Evolutionary conservation across 2,888 invertebrate genomes (phyloP).

Genomic region (Lepetodrilus schrolli): DNA sequence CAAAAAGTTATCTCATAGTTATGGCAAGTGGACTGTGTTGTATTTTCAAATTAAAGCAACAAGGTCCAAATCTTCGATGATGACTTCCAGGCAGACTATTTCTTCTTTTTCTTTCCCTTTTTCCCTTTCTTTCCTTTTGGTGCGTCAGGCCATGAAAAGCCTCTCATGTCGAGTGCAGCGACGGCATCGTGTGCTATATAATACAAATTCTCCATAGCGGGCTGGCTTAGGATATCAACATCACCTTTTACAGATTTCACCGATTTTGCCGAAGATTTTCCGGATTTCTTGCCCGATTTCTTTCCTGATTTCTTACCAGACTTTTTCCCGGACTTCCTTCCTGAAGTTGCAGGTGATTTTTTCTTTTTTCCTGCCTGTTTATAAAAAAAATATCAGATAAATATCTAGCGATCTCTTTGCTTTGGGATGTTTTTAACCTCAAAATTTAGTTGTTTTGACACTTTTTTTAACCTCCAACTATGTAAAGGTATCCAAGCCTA

Average conservation of each 20-base stretch:
- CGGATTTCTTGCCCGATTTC: slow-evolving; percentile 62
- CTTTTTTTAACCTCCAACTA: too few relatives aligned
- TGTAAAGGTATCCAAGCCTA: too few relatives aligned
- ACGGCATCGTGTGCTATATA: slow-evolving; percentile 94
- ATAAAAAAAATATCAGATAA: neutral
- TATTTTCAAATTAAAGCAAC: too few relatives aligned
- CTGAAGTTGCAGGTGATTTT: too few relatives aligned
- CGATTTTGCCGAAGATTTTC: slow-evolving; percentile 56
- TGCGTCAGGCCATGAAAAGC: slow-evolving; percentile 91
- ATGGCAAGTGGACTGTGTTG: too few relatives aligned
- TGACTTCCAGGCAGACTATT: neutral
- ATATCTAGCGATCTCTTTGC: too few relatives aligned
- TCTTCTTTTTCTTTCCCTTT: slow-evolving; percentile 50
- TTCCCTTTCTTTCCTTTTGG: slow-evolving; percentile 84
- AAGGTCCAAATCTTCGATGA: too few relatives aligned
- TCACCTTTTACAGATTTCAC: slow-evolving; percentile 57
- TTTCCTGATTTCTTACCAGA: slow-evolving; percentile 65
- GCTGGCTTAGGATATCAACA: slow-evolving; percentile 79
- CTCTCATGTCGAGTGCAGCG: slow-evolving; percentile 88
- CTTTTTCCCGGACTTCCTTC: slow-evolving; percentile 59
- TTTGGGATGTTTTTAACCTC: neutral
- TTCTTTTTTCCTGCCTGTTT: slow-evolving; percentile 60
- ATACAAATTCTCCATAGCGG: slow-evolving; percentile 95
- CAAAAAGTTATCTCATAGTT: too few relatives aligned
- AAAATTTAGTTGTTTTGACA: neutral